Conservation (phyloP, 2,888 invertebrate species). For the Hipparchia semele region DNA sequence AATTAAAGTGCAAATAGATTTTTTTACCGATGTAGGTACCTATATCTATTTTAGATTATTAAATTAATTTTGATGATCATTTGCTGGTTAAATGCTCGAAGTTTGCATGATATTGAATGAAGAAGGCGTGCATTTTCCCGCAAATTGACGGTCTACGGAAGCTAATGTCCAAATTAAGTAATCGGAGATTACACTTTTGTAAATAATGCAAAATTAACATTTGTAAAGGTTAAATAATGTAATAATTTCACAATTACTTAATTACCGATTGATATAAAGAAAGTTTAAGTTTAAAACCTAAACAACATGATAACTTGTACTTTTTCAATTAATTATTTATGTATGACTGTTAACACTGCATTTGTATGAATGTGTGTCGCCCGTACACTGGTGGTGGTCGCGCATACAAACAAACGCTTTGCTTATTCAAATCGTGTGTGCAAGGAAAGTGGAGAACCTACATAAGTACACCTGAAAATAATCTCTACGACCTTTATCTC, state of each 20-base stretch:
- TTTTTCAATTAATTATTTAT: conserved; percentile 39
- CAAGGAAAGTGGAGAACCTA: conserved; percentile 46
- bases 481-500: not conserved
- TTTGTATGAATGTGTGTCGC: conserved; percentile 34
- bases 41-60: too few relatives aligned
- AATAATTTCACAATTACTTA: not conserved
- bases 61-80: too few relatives aligned
- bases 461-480: conserved; percentile 8
- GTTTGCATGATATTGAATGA: too few relatives aligned
- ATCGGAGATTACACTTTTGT: too few relatives aligned
- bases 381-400: conserved; percentile 29
- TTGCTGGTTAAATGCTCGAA: too few relatives aligned
- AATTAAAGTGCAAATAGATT: too few relatives aligned
- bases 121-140: too few relatives aligned
- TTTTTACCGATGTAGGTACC: too few relatives aligned
- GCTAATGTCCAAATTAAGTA: too few relatives aligned
- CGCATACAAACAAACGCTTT: conserved; percentile 41
- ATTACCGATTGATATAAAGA: not conserved
- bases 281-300: not conserved
- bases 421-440: conserved; percentile 40
- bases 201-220: too few relatives aligned
- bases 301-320: conserved; percentile 27
- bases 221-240: too few relatives aligned
- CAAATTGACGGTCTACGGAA: too few relatives aligned
- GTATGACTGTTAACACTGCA: conserved; percentile 39